Base-by-base conservation (phyloP, 2,797 vertebrate species). In the Lepus oiostolus region DNA sequence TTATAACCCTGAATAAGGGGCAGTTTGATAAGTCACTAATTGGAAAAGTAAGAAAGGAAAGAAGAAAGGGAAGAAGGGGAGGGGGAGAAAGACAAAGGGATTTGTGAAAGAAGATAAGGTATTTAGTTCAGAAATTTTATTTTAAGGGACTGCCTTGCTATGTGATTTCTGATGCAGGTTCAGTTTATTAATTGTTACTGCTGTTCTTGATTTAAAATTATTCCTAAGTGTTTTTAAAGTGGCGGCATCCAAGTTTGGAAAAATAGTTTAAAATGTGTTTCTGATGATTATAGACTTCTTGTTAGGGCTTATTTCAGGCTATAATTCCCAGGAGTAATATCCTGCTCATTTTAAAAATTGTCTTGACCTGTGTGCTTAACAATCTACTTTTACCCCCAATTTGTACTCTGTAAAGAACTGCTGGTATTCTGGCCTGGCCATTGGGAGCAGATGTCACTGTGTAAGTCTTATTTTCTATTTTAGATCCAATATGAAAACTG, bases 171-270 rank as follows among this genome's bases (percentile, higher is more conserved):
- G 24, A 67, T 28, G 13, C 17, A 65, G 70, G 17, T 62, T 95
- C 47, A 75, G 4, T 81, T 74, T 71, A 76, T 79, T 28, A 67
- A 58, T 38, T 63, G 38, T 67, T 67, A 76, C 65, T 90, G 16
- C 24, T 63, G 5, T 8, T 1, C 50, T 81, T 89, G 35, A 80
- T 96, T 93, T 85, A 76, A 92, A 83, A 71, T 82, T 87, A 62
- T 70, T 58, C 58, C 68, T 91, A 68, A 50, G 30, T 88, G 28
- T 84, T 95, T 88, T 38, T 60, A 84, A 93, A 95, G 47, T 58
- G 28, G 74, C 82, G 19, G 42, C 38, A 60, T 89, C 62, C 26
- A 70, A 21, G 2, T 85, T 88, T 62, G 47, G 35, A 83, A 80
- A 95, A 81, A 70, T 47, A 47, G 21, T 32, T 76, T 75, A 32